Evolutionary conservation across 2,797 vertebrate genomes (phyloP).

Genomic region (Pangasius larnaudii): DNA sequence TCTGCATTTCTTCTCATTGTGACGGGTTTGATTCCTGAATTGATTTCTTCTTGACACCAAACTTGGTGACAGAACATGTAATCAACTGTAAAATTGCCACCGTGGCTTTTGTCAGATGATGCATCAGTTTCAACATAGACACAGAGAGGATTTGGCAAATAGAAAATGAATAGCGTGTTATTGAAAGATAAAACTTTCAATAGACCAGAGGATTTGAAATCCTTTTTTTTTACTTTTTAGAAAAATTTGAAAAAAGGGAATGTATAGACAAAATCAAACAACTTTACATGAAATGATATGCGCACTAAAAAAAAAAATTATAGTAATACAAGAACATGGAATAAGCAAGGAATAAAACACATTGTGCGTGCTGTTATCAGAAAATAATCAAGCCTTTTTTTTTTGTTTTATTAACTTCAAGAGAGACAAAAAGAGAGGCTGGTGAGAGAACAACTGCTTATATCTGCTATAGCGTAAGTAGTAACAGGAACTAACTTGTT

Average conservation of each 20-base stretch:
- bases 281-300: neutral
- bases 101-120: neutral
- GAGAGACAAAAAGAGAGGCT: no score
- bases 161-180: neutral
- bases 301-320: no score
- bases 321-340: neutral
- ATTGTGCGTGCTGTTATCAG: neutral
- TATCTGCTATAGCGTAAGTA: no score
- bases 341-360: neutral
- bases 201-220: neutral
- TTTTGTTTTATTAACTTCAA: no score
- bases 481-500: no score
- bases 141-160: neutral
- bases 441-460: no score
- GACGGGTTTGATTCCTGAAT: neutral
- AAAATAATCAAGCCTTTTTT: neutral
- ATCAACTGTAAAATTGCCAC: constrained; percentile 3
- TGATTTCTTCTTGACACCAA: constrained; percentile 8
- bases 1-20: neutral
- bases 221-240: neutral
- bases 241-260: neutral
- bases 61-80: neutral
- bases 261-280: neutral
- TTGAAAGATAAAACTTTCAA: neutral
- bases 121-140: neutral